Evolutionary conservation across 2,888 invertebrate species (phyloP).

Genomic region (Cinara cedri): DNA sequence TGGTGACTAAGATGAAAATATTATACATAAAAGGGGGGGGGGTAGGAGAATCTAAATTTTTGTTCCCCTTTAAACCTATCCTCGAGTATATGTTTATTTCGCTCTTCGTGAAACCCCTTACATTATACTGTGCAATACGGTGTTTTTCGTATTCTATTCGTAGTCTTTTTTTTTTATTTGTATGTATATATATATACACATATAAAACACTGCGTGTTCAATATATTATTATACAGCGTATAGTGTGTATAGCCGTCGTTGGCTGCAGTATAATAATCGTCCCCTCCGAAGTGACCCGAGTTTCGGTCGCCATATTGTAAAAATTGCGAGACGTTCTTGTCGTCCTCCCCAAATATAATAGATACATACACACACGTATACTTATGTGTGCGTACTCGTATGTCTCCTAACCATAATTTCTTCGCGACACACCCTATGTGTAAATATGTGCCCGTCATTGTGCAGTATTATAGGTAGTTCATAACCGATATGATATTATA

Average conservation of each 20-base stretch:
- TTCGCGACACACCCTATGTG: not conserved
- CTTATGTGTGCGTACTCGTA: too few species aligned
- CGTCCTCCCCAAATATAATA: not conserved
- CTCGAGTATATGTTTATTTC: not conserved
- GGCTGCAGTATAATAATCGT: slow-evolving; percentile 18
- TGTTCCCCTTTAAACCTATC: slow-evolving; percentile 8
- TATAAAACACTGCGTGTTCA: not conserved
- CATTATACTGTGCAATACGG: not conserved
- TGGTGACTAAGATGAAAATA: too few species aligned
- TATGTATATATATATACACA: not conserved
- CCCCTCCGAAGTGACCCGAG: not conserved
- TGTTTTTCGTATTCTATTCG: not conserved
- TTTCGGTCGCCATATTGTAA: slow-evolving; percentile 31
- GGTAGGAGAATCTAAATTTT: slow-evolving; percentile 1
- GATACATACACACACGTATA: too few species aligned
- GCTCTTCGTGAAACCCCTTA: not conserved
- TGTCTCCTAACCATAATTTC: not conserved
- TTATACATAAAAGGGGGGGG: too few species aligned
- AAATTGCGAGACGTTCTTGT: slow-evolving; percentile 9
- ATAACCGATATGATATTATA: too few species aligned
- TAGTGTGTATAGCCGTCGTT: not conserved
- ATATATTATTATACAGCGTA: not conserved
- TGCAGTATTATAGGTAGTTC: not conserved
- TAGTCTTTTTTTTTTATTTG: not conserved
- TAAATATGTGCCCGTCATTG: not conserved